Base-by-base conservation (phyloP, 1,140 invertebrate species). In the Chironomus tepperi region DNA sequence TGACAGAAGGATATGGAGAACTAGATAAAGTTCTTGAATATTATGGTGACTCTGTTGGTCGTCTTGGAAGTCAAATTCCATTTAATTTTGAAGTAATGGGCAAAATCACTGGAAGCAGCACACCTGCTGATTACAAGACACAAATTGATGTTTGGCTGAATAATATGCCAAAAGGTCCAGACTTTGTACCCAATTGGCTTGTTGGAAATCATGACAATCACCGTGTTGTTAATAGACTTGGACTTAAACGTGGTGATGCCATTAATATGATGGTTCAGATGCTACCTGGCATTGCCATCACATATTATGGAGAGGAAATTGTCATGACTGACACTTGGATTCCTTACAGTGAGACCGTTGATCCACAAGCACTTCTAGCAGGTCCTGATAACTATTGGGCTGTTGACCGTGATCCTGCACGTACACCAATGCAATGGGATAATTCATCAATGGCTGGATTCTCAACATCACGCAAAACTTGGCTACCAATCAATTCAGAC, bases 191-290 rank as follows among this genome's bases (percentile, higher is more conserved):
- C 89, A 89, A 77, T 90, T 88, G 88, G 83, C 1, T 67, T 67
- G 64, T 85, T 75, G 89, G 90, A 1, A 92, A 91, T 80, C 89
- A 92, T 77, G 90, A 93, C 78, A 86, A 89, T 64, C 84, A 84
- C 72, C 83, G 91, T 21, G 85, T 90, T 65, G 87, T 89, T 0
- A 84, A 84, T 1, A 83, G 90, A 43, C 86, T 90, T 76, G 89
- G 89, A 2, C 75, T 81, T 0, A 84, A 87, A 64, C 83, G 89
- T 76, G 87, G 90, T 0, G 91, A 92, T 81, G 82, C 84, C n/a
- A 81, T 89, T 7, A 84, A 89, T 75, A 89, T 90, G 79, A 77
- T 92, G 21, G 83, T 85, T 6, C 81, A 88, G 75, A 80, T 90
- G 0, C 78, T 92, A 57, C 88, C 89, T 0, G 91, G 91, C 0